Base-by-base conservation (phyloP, 2,797 vertebrate species). In the Loriculus beryllinus region DNA sequence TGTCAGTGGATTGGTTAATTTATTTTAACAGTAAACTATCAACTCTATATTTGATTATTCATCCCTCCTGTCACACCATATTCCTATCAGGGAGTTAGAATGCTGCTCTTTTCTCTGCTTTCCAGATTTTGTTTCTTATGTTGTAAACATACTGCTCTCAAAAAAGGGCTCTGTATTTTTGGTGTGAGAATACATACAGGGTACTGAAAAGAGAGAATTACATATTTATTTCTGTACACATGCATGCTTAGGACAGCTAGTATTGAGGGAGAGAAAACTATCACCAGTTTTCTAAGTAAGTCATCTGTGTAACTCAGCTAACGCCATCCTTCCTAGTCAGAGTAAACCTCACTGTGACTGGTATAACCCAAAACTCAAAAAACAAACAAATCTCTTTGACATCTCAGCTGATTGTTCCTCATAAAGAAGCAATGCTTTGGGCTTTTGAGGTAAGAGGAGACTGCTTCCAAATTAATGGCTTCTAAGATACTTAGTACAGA, bases 11-110 rank as follows among this genome's bases (percentile, higher is more conserved):
- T 93, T 90, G 72, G 81, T 91, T 96, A 95, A 92, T 95, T 96
- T 96, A 94, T 94, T 96, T 94, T 94, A 96, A 90, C 93, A 94
- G 82, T 94, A 96, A 90, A 92, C 89, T 94, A 93, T 95, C 90
- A 92, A 90, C 90, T 92, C 8, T 76, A 84, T 96, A 91, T 95
- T 96, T 96, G 95, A 94, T 96, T 97, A 95, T 92, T 95, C 95
- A 80, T 93, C 90, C 94, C 81, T 95, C 94, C 70, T 92, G 86
- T 96, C 80, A 81, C 82, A 70, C 88, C 82, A 72, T 92, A 88
- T 96, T 96, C 88, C 51, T 92, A 72, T 93, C 92, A 94, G 64
- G 37, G 78, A 94, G 77, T 95, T 94, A 75, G 56, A 95, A 33
- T 35, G 52, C 67, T 96, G 93, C 89, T 94, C 95, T 95, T 97